Evolutionary conservation across 2,797 vertebrate species (phyloP), one percentile per base, ranked within the genome.

Genomic region (Yasuhikotakia modesta): DNA sequence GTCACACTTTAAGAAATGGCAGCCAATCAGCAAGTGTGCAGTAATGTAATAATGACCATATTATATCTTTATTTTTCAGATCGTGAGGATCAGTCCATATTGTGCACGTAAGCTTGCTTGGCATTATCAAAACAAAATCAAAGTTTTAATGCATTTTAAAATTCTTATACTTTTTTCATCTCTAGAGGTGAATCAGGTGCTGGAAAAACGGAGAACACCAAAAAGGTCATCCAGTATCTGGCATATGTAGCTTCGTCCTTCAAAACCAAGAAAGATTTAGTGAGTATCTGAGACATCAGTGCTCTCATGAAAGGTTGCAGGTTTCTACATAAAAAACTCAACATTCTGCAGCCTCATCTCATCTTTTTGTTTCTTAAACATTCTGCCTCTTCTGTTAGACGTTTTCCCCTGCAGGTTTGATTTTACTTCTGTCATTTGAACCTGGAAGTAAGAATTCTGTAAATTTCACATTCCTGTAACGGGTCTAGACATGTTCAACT

Each of bases 161-260:
- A 19, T 3, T 24, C 5, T 5, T 58, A 2, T 60, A 6, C 48
- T 4, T 2, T n/a, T 27, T 21, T 21, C 17, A 46, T 48, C 61
- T 30, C 16, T 76, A 99, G 97, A 57, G 97, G 97, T 22, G 97
- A 99, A 87, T 99, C 97, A 0, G 97, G 97, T 88, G 97, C 97
- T 63, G 97, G 97, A 69, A 99, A 99, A 93, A 99, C 97, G 0
- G 97, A 99, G 86, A 99, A 99, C 82, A 99, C 97, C 72, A 99
- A 99, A 92, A 99, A 99, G 82, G 97, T 99, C 30, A 99, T 99
- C 88, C 97, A 99, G 88, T 99, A 98, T 86, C 90, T 99, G 80
- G 97, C 97, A 10, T 92, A 95, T 0, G 95, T 99, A 80, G 96
- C 97, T 43, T 97, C 96, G 0, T 98, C 97, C 0, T 94, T 95